Base-by-base conservation (phyloP, 2,888 invertebrate species). In the Abrostola tripartita region DNA sequence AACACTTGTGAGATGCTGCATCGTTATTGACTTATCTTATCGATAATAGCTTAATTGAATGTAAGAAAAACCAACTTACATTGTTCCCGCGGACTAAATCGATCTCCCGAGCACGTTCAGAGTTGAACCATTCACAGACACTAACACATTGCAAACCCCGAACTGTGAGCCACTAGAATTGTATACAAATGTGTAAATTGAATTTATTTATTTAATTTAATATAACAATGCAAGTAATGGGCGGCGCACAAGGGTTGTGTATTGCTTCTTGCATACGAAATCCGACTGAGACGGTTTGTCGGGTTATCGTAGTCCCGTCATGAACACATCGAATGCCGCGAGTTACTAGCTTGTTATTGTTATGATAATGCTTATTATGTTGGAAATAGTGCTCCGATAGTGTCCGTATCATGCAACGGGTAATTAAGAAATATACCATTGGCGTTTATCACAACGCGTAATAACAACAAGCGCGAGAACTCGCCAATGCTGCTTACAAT, bases 361-460 rank as follows among this genome's bases (percentile, higher is more conserved):
- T 91, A 88, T 90, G 94, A 94, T 94, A 94, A 93, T 92, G 86
- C 89, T 92, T 93, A 92, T 93, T 93, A 93, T 92, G 92, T 92
- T 92, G 89, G 89, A 90, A 92, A 92, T 92, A 90, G 88, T 89
- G 89, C 81, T 72, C 83, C 87, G 93, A 93, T 94, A 93, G 90
- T 87, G 91, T 79, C 85, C 85, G 81, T 92, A 93, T 92, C 93
- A 88, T 88, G 91, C 91, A 88, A 89, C 89, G 85, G 87, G 90
- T 85, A 93, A 94, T 93, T 93, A 93, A 92, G 90, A 91, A 91
- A 86, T 88, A 90, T 90, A 90, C 85, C 85, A 86, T 86, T 83
- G 76, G 76, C 74, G 88, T 89, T 90, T 90, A 88, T 86, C 68
- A 65, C 74, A 80, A 76, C 85, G 78, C 82, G 79, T 84, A 82